Percentiles rank a stretch among this genome's conserved stretches.
Conservation (phyloP, 2,888 invertebrate species). For the Calliscelio sp. region DNA sequence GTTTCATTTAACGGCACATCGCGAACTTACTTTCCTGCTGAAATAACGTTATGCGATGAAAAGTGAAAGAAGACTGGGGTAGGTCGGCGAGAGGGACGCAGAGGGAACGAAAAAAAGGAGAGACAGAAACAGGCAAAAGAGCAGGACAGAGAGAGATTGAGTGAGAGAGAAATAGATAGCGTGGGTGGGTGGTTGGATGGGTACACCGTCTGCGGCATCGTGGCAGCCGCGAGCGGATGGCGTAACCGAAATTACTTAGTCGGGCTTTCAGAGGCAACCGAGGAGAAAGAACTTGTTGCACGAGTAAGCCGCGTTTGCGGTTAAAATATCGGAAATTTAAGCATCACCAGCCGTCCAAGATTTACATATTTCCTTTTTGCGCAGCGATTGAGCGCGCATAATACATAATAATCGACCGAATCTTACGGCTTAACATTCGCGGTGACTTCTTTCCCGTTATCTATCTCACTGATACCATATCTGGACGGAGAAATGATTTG, state of each 20-base stretch:
- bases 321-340: conserved; percentile 85
- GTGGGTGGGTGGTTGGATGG: conserved; percentile 72
- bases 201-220: conserved; percentile 73
- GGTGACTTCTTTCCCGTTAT: conserved; percentile 46
- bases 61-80: conserved; percentile 74
- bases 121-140: no score
- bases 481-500: no score
- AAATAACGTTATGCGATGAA: conserved; percentile 75
- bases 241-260: conserved; percentile 84
- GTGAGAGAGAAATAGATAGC: conserved; percentile 36
- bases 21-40: conserved; percentile 73
- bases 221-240: conserved; percentile 78
- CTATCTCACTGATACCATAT: conserved; percentile 12
- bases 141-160: no score
- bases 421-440: conserved; percentile 52
- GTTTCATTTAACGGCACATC: conserved; percentile 72
- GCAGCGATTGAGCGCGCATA: conserved; percentile 69
- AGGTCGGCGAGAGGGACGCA: conserved; percentile 44
- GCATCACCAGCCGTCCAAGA: conserved; percentile 74
- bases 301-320: conserved; percentile 83
- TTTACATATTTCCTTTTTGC: conserved; percentile 74
- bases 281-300: conserved; percentile 86
- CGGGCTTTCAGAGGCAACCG: conserved; percentile 84
- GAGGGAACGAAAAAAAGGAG: conserved; percentile 21
- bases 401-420: conserved; percentile 68